Conservation (phyloP, 2,888 invertebrate genomes). For the Xanthorhoe designata region DNA sequence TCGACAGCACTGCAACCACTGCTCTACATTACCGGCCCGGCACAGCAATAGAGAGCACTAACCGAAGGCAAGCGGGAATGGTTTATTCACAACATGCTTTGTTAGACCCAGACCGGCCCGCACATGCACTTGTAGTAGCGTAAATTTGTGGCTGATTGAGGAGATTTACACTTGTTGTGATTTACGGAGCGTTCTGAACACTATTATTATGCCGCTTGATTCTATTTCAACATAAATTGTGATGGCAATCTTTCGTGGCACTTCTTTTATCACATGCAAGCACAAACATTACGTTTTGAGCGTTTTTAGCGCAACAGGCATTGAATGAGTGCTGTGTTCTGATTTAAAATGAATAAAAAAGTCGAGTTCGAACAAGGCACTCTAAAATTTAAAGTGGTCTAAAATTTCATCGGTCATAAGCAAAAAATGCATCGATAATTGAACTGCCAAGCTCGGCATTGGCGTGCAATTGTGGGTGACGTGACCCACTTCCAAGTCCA, state of each 20-base stretch:
- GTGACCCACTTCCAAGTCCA: conserved; percentile 20
- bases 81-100: conserved; percentile 40
- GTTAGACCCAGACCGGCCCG: conserved; percentile 29
- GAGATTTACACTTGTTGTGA: conserved; percentile 43
- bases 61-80: conserved; percentile 32
- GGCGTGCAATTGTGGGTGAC: conserved; percentile 6
- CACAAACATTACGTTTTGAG: not conserved
- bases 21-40: conserved; percentile 36
- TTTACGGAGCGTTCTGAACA: conserved; percentile 33
- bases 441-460: conserved; percentile 12
- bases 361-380: not conserved
- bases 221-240: conserved; percentile 27
- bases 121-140: conserved; percentile 39
- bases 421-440: conserved; percentile 26
- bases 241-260: conserved; percentile 24
- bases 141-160: conserved; percentile 41
- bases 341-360: not conserved
- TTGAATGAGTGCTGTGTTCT: not conserved
- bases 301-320: not conserved
- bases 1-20: conserved; percentile 24
- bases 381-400: not conserved
- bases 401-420: conserved; percentile 7
- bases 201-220: conserved; percentile 31
- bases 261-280: conserved; percentile 28
- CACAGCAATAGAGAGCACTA: conserved; percentile 28